Evolutionary conservation across 2,113 vertebrate species (phyloP).

Genomic region (Nothoprocta perdicaria): DNA sequence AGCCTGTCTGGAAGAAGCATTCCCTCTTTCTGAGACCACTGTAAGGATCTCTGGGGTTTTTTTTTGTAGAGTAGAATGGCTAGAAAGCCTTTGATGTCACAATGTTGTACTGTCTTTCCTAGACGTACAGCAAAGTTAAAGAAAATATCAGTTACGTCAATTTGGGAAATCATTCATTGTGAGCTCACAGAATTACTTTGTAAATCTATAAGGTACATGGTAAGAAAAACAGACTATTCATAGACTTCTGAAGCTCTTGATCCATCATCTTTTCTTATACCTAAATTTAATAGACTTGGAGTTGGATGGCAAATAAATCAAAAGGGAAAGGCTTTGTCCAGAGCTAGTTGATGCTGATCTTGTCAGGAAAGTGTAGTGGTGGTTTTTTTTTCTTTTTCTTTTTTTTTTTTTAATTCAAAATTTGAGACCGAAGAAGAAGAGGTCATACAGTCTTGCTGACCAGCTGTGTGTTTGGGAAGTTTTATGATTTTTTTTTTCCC

Average conservation of each 20-base stretch:
- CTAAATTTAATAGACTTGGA: background rate
- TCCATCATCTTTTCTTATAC: background rate
- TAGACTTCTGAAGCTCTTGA: background rate
- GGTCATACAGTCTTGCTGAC: background rate
- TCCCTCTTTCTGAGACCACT: background rate
- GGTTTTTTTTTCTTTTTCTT: background rate
- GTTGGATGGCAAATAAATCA: accelerated
- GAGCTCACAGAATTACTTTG: background rate
- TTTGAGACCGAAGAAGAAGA: background rate
- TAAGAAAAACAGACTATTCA: background rate
- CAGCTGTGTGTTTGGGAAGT: accelerated
- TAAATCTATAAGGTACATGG: background rate
- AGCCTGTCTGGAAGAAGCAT: background rate
- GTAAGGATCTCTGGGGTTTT: background rate
- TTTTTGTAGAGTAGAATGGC: slow-evolving; percentile 26
- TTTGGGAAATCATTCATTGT: background rate
- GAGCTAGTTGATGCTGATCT: background rate
- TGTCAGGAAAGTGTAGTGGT: background rate
- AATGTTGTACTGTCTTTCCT: background rate
- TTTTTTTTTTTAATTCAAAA: background rate
- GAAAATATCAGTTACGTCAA: background rate
- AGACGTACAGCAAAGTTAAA: background rate
- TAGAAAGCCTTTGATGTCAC: background rate
- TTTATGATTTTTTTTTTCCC: background rate
- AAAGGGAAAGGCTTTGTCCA: background rate